phyloP scores from a whole-genome alignment of 2,113 vertebrate species.

The Mesoclemmys tuberculata region DNA sequence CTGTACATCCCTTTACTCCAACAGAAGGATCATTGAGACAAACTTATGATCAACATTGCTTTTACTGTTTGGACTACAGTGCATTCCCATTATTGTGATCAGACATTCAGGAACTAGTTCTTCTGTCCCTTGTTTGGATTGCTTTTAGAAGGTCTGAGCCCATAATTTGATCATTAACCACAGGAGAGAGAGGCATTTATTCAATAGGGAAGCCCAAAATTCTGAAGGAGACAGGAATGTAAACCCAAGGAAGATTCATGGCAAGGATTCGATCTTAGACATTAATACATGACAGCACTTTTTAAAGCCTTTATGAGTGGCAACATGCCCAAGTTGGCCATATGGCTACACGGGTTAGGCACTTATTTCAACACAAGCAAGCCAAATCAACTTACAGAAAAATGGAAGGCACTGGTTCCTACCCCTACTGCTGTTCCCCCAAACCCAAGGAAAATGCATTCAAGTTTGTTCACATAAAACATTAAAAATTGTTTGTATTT shows the following conservation, averaged over 20 bases:
- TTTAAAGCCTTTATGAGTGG: not conserved
- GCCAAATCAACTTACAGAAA: not conserved
- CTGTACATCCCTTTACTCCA: not conserved
- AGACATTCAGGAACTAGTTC: not conserved
- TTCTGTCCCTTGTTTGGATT: not conserved
- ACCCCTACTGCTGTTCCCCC: not conserved
- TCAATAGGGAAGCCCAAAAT: not conserved
- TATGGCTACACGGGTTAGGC: not conserved
- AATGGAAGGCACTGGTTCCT: not conserved
- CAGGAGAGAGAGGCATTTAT: not conserved
- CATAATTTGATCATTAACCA: not conserved
- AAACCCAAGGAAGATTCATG: not conserved
- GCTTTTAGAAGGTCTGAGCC: not conserved
- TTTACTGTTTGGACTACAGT: not conserved
- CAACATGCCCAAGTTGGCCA: accelerated
- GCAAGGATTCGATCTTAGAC: not conserved
- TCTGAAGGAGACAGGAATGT: not conserved
- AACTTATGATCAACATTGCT: not conserved
- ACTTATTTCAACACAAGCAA: not conserved
- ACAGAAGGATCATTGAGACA: not conserved
- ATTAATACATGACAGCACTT: not conserved
- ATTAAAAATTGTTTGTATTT: not conserved
- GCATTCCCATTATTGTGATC: not conserved
- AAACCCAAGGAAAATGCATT: not conserved
- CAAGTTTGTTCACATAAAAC: not conserved